Evolutionary conservation across 2,797 vertebrate genomes (phyloP).

Genomic region (Odontamblyopus rebecca): DNA sequence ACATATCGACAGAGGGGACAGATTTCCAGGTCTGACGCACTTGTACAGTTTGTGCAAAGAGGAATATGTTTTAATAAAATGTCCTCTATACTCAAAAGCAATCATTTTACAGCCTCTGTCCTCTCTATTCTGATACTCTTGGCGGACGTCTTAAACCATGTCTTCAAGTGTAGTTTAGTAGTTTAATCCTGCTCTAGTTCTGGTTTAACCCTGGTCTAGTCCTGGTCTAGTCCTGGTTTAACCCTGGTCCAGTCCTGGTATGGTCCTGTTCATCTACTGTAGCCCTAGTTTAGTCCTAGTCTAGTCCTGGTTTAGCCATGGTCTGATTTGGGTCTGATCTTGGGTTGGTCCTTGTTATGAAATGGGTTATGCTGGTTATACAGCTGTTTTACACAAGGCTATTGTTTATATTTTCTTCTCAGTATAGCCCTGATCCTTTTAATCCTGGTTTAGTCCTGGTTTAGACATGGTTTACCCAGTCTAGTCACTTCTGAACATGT

Average conservation of each 20-base stretch:
- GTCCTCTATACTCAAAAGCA: constrained; percentile 72
- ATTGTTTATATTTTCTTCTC: too few species aligned
- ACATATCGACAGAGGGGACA: constrained; percentile 32
- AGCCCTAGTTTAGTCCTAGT: neutral
- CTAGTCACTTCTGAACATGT: too few species aligned
- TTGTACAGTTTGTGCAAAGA: constrained; percentile 32
- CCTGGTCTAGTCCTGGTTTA: neutral
- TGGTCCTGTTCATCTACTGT: neutral
- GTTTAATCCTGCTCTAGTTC: too few species aligned
- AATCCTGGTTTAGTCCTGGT: neutral
- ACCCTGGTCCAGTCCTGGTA: neutral
- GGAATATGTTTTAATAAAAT: constrained; percentile 59
- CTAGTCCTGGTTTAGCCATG: too few species aligned
- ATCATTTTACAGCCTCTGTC: constrained; percentile 63
- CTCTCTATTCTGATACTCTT: constrained; percentile 16
- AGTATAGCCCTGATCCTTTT: neutral
- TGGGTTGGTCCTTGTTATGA: neutral
- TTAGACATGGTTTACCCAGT: too few species aligned
- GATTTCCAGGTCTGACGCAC: constrained; percentile 30
- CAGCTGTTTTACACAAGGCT: too few species aligned
- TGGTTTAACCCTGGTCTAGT: neutral
- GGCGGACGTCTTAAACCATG: neutral
- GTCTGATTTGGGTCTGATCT: too few species aligned
- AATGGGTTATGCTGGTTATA: too few species aligned
- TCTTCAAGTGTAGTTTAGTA: neutral